Base-by-base conservation (phyloP, 1,140 invertebrate genomes). In the Planococcus citri region DNA sequence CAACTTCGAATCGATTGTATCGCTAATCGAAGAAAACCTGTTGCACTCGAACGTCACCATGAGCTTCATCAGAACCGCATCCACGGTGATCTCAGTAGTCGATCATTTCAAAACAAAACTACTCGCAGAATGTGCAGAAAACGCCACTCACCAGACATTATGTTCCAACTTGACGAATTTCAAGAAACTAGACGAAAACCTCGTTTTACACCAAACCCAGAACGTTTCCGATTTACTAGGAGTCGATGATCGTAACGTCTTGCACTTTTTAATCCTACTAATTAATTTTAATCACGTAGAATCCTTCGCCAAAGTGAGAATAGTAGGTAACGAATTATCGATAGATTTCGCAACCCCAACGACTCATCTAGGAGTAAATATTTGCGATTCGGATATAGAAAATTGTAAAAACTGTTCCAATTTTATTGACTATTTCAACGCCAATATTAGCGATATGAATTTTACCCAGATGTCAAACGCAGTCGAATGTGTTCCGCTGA, bases 371-470 rank as follows among this genome's bases (percentile, higher is more conserved):
- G 60, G 10, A 27, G 22, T 25, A 6, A 27, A 64, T 20, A 25
- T 25, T 64, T 64, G 60, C 60, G 60, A 64, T 12, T 8, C 6
- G 17, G 25, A 64, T 64, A 10, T 4, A 21, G 25, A 25, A 2
- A 27, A 24, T 24, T 64, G 60, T 64, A 24, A 64, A 20, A 64
- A 64, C 17, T 64, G 60, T 64, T 64, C 60, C 6, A 64, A 64
- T 64, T 64, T 24, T n/a, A n/a, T n/a, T n/a, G n/a, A n/a, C n/a
- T n/a, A n/a, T n/a, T n/a, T n/a, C n/a, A n/a, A n/a, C 60, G 60
- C 10, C 3, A 4, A 64, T 25, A 9, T 17, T 9, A 51, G 17
- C 17, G 22, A 64, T 24, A 3, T 64, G 22, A 25, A 14, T 64
- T n/a, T n/a, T 20, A 27, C 17, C 29, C 17, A 64, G n/a, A 64